These are phyloP conservation scores for Clostera curtula DNA, from an alignment of 2,888 invertebrate species.

Conservation along the genomic window DNA sequence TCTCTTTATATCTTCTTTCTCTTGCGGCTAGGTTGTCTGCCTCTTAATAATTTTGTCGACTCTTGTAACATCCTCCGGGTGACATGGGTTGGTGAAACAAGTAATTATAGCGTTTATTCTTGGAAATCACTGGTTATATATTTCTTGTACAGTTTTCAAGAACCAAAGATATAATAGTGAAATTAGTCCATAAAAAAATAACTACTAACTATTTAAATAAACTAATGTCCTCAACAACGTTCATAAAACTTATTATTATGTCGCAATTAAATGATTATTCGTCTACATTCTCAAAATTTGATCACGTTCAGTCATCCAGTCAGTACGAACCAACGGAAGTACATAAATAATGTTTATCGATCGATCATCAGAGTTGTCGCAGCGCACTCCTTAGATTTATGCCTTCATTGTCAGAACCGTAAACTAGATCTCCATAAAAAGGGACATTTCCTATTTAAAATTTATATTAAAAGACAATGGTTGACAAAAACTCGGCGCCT, in stretches of 20 bases:
- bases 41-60: too few species aligned
- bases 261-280: too few species aligned
- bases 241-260: too few species aligned
- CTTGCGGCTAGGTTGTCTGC: neutral
- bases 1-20: neutral
- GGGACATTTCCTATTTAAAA: constrained; percentile 74
- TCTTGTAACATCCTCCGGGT: too few species aligned
- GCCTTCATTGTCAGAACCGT: constrained; percentile 71
- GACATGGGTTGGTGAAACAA: too few species aligned
- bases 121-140: too few species aligned
- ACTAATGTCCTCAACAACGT: too few species aligned
- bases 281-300: constrained; percentile 44
- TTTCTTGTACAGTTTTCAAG: too few species aligned
- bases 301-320: constrained; percentile 43
- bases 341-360: constrained; percentile 74
- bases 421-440: constrained; percentile 75
- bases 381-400: constrained; percentile 70
- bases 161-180: too few species aligned
- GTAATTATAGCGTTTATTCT: too few species aligned
- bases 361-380: constrained; percentile 66
- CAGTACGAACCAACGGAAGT: constrained; percentile 58
- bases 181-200: too few species aligned
- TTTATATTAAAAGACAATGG: constrained; percentile 74
- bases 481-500: constrained; percentile 72
- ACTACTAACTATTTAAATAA: too few species aligned